Evolutionary conservation across 1,140 invertebrate species (phyloP), one percentile per base, ranked within the genome.

Genomic region (Listronotus oregonensis): DNA sequence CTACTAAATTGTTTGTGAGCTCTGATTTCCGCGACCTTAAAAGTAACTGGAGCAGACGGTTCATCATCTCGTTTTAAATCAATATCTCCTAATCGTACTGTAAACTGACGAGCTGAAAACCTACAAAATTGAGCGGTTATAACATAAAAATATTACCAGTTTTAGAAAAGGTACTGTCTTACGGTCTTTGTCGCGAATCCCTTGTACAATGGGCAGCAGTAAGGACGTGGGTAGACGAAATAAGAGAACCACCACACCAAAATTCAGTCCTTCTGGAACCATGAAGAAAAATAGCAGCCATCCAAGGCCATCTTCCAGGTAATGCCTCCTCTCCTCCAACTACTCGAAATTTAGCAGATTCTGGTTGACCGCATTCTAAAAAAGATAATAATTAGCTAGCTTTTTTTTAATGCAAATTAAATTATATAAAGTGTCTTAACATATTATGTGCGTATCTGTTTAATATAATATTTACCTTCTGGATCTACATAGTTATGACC

Each of bases 141-240:
- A 56, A 15, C 1, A 9, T 15, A 42, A 42, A 27, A 40, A 14
- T 40, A 40, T 1, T 56, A 56, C 39, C 10, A 47, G n/a, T 3
- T 18, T 6, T 18, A 9, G n/a, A 40, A 34, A 31, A 55, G 6
- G 9, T 39, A 55, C 7, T 37, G 57, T 62, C 70, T 70, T 82
- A 97, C 94, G 91, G 91, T 79, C 89, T 87, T 75, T 95, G 92
- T 64, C 90, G 85, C 0, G 90, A 89, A 77, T 95, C 92, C 69
- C 90, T 85, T 1, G 90, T 96, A 75, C 94, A 97, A 85, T 97
- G 95, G 12, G 94, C 94, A 1, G 94, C 94, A 0, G 95, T 96
- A 0, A 97, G 83, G 27, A 97, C 86, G 73, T 95, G 90, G 59
- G 85, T 84, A 11, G 86, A 80, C 9, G 88, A 89, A 34, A 97